Base-by-base conservation (phyloP, 1,140 invertebrate species). In the Solen grandis region DNA sequence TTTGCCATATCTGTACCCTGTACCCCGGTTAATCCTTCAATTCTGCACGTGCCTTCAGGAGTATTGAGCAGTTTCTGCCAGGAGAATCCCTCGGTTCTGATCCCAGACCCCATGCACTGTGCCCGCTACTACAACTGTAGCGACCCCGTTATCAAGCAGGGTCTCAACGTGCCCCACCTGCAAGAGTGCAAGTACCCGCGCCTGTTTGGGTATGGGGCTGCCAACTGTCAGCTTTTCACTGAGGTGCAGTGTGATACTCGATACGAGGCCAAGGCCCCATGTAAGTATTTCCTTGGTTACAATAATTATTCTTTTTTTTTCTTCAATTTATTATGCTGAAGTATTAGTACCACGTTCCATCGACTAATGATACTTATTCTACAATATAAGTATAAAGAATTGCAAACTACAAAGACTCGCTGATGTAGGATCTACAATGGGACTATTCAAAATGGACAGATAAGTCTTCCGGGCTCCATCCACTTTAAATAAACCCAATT, bases 81-180 rank as follows among this genome's bases (percentile, higher is more conserved):
- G 33, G 85, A 81, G n/a, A 86, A 83, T 16, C 82, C 82, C 0
- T 69, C 81, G 25, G 79, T 82, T 54, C 60, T 88, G 13, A 76
- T 83, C 5, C 74, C 79, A 2, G 84, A 86, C 35, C 82, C 85
- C 1, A 29, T 54, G 8, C 86, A 86, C 69, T 89, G 88, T 69
- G 88, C 85, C 22, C 66, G 87, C 27, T 89, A 84, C 31, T 88
- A 86, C 75, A 89, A 89, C 82, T 89, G 88, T 72, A 85, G 84
- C 36, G 81, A 83, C 22, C 36, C 65, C 0, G 35, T 33, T 4
- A 13, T 72, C 10, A 54, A 55, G 13, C 52, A 54, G 36, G 83
- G 82, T 2, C 60, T 86, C 19, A 81, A 75, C n/a, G 25, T 79
- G 27, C 76, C 82, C 0, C 84, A 85, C 63, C 81, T 84, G 14